Percentiles rank a stretch among this genome's conserved stretches.
phyloP scores from a whole-genome alignment of 2,888 invertebrate species.

The Notodonta dromedarius region DNA sequence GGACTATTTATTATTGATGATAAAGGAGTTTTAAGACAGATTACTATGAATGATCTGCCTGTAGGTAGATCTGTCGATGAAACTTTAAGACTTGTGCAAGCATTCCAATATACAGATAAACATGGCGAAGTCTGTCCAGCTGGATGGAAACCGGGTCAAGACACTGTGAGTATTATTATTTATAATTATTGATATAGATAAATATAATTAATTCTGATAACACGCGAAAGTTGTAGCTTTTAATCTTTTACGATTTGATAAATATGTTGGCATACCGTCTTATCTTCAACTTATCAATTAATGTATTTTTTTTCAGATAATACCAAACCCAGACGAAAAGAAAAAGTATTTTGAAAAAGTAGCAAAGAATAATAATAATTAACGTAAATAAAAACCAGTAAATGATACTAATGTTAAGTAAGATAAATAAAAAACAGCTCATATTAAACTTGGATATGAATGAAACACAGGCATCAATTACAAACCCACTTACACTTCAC shows the following conservation, averaged over 20 bases:
- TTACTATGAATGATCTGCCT: slow-evolving; percentile 98
- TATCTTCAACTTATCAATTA: not conserved
- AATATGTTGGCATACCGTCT: not conserved
- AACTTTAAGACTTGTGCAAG: slow-evolving; percentile 96
- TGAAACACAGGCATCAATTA: too few relatives aligned
- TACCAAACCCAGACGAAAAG: slow-evolving; percentile 91
- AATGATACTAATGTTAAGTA: slow-evolving; percentile 8
- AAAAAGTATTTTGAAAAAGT: slow-evolving; percentile 91
- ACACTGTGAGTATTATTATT: slow-evolving; percentile 87
- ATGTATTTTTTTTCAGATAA: slow-evolving; percentile 86
- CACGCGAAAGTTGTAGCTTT: not conserved
- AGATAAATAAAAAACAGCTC: too few relatives aligned
- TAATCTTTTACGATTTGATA: not conserved
- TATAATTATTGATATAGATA: slow-evolving; percentile 1
- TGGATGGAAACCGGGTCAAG: slow-evolving; percentile 97
- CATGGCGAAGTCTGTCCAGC: slow-evolving; percentile 98
- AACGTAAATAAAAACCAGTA: not conserved
- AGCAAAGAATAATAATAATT: slow-evolving; percentile 67
- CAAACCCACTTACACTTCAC: too few relatives aligned
- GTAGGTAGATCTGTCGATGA: slow-evolving; percentile 97
- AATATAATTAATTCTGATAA: slow-evolving; percentile 6
- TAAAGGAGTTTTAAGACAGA: slow-evolving; percentile 94
- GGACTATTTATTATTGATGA: slow-evolving; percentile 97
- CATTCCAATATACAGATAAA: slow-evolving; percentile 96
- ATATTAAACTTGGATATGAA: too few relatives aligned